Percentiles rank a stretch among this genome's conserved stretches.
Evolutionary conservation across 2,888 invertebrate species (phyloP).

Genomic region (Limenitis camilla): DNA sequence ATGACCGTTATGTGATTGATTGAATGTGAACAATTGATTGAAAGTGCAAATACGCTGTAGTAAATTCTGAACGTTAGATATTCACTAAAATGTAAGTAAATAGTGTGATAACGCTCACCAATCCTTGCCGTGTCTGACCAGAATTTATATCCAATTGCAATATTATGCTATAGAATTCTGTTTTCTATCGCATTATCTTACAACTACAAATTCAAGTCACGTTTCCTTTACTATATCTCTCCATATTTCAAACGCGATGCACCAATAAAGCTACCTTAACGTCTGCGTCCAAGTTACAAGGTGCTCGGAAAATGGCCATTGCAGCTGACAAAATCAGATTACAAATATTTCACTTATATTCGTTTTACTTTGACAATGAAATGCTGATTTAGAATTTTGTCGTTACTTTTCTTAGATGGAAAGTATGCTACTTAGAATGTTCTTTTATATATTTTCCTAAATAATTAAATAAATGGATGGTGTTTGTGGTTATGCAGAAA

Average conservation of each 20-base stretch:
- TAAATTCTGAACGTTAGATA: background rate
- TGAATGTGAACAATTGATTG: background rate
- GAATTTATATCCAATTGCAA: constrained; percentile 10
- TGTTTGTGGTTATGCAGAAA: no score
- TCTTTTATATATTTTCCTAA: no score
- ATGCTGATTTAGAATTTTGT: background rate
- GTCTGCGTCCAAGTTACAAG: constrained; percentile 24
- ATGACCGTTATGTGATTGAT: no score
- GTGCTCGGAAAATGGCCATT: constrained; percentile 19
- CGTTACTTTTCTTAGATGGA: constrained; percentile 3
- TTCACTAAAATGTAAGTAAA: constrained; percentile 2
- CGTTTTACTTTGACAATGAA: background rate
- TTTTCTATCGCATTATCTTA: constrained; percentile 19
- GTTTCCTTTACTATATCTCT: constrained; percentile 42
- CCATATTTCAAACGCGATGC: constrained; percentile 51
- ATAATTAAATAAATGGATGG: no score
- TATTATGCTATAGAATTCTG: constrained; percentile 6
- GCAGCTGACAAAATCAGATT: constrained; percentile 8
- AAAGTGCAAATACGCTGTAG: background rate
- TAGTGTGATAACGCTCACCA: constrained; percentile 2
- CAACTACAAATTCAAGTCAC: constrained; percentile 43
- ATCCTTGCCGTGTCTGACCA: background rate
- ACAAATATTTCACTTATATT: constrained; percentile 2
- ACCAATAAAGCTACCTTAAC: constrained; percentile 43
- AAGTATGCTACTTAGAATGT: no score